Base-by-base conservation (phyloP, 2,797 vertebrate species). In the Lacerta agilis region DNA sequence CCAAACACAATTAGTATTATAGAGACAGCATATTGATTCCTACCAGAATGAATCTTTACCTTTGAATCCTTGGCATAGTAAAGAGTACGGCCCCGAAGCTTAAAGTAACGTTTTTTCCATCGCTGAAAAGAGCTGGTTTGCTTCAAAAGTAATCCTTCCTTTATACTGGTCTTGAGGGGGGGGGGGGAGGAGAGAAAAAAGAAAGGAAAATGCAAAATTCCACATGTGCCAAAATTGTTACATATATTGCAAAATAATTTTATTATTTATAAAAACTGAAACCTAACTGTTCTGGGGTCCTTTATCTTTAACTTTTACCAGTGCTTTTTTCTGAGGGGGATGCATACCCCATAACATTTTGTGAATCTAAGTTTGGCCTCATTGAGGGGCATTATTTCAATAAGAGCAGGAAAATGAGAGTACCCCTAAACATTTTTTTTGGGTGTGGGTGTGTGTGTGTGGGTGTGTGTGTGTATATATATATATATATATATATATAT, bases 31-130 rank as follows among this genome's bases (percentile, higher is more conserved):
- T 4, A 55, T 71, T 86, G 69, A 45, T 45, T 45, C n/a, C 4
- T 58, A 79, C 41, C 0, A 79, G 17, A 49, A 88, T 0, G 86
- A 29, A 93, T 90, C 7, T 5, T 95, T 96, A 99, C 99, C 98
- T 99, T 99, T 91, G 99, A 98, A 94, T 99, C 98, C 97, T 99
- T 99, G 94, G 99, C 98, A 90, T 99, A 99, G 95, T 99, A 99
- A 89, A 99, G 98, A 1, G 99, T 99, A 61, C 98, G 97, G 76
- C 98, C 99, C 94, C 99, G 97, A 88, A 99, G 97, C 95, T 99
- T 99, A 96, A 99, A 99, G 95, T 99, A 99, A 88, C 99, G 98
- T 86, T 98, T 99, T 95, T 99, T 99, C 99, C 99, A 99, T 92
- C 99, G 97, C 95, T 99, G 99, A 96, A 99, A 99, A 41, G 99